phyloP scores from a whole-genome alignment of 2,113 vertebrate species.

The Halcyon malimbica region DNA sequence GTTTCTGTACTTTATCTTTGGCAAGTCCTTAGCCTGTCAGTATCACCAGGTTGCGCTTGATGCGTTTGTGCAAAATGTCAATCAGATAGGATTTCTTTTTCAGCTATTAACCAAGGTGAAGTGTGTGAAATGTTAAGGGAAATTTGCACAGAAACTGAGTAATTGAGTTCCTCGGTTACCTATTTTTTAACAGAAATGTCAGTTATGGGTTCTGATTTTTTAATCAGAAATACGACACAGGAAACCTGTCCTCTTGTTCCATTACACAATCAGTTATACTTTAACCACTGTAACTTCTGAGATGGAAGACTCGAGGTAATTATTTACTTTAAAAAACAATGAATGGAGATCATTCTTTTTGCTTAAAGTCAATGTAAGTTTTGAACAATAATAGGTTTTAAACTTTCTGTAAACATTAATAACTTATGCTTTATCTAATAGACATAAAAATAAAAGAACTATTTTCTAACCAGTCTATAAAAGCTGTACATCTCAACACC shows the following conservation, averaged over 20 bases:
- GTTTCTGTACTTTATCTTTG: not conserved
- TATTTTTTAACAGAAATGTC: not conserved
- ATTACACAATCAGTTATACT: not conserved
- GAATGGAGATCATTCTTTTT: not conserved
- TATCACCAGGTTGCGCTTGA: not conserved
- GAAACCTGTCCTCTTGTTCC: not conserved
- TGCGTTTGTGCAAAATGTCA: not conserved
- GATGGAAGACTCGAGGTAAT: constrained; percentile 4
- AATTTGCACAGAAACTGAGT: not conserved
- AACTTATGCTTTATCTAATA: not conserved
- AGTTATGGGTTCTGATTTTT: not conserved
- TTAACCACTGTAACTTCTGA: not conserved
- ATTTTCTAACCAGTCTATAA: not conserved
- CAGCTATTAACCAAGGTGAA: not conserved
- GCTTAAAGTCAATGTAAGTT: not conserved
- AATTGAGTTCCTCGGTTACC: not conserved
- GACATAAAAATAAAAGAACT: not conserved
- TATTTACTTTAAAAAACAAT: not conserved
- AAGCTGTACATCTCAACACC: not conserved
- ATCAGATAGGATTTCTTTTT: not conserved
- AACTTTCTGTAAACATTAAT: not conserved
- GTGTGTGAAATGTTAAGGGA: not conserved
- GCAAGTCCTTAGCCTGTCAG: not conserved
- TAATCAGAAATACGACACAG: not conserved
- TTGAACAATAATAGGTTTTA: not conserved